These are phyloP conservation scores for Hystrix cristata DNA, from an alignment of 2,113 vertebrate species.

Conservation along the genomic window DNA sequence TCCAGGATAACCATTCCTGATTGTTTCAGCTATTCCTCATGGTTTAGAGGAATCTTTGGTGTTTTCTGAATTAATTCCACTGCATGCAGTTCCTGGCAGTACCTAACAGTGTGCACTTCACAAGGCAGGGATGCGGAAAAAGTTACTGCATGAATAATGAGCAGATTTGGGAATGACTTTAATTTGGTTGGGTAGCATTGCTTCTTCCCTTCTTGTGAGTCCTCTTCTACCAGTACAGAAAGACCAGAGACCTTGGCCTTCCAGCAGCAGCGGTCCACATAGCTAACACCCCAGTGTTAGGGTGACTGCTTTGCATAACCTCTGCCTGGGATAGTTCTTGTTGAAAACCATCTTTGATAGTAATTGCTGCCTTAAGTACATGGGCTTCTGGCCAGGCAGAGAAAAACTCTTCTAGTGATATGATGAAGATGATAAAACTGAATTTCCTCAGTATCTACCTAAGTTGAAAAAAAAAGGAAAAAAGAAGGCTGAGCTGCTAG, in stretches of 20 bases:
- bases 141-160: neutral
- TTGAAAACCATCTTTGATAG: conserved; percentile 28
- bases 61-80: neutral
- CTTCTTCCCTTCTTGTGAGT: conserved; percentile 22
- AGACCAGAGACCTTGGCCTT: neutral
- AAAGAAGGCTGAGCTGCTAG: neutral
- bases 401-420: neutral
- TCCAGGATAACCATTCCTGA: neutral
- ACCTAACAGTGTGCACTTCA: neutral
- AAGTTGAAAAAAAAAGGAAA: neutral
- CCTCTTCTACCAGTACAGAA: neutral
- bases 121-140: neutral
- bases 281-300: neutral
- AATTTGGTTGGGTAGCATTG: neutral
- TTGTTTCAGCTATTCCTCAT: neutral
- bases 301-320: neutral
- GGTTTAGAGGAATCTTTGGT: conserved; percentile 12
- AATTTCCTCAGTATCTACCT: neutral
- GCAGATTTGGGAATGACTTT: neutral
- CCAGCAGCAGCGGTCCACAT: neutral
- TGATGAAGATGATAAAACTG: neutral
- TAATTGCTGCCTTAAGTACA: neutral
- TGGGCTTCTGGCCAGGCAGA: neutral
- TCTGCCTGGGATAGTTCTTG: conserved; percentile 28
- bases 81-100: neutral